A percentile compares a stretch with the other conserved stretches of the same genome.
Conservation (phyloP, 2,113 vertebrate genomes). For the Piliocolobus tephrosceles region DNA sequence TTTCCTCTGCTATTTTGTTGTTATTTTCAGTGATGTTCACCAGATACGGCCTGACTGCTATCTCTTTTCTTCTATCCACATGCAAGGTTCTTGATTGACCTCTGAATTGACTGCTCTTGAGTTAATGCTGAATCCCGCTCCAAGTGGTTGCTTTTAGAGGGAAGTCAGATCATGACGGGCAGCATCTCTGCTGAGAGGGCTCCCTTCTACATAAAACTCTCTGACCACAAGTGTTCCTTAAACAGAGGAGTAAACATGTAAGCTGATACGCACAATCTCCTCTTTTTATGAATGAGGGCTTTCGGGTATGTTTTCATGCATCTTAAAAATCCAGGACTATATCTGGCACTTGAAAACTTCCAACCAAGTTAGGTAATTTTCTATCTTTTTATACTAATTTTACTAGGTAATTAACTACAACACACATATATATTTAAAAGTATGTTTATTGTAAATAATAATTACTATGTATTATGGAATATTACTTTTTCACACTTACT, state of each 20-base stretch:
- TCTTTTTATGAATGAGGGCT: neutral
- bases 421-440: neutral
- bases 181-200: neutral
- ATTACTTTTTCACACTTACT: neutral
- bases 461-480: neutral
- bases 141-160: no score
- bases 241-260: neutral
- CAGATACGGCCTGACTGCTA: neutral
- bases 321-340: neutral
- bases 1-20: neutral
- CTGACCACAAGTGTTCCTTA: neutral
- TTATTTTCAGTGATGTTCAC: neutral
- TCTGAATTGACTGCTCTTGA: neutral
- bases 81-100: accelerated
- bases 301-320: neutral
- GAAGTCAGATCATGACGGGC: neutral
- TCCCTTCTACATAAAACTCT: neutral
- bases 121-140: neutral
- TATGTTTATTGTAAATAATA: neutral
- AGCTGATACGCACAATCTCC: accelerated
- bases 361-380: neutral
- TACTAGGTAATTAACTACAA: neutral
- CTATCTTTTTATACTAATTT: neutral
- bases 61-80: neutral
- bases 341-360: neutral